phyloP scores from a whole-genome alignment of 2,113 vertebrate species.

The Poeciliopsis turrubarensis region DNA sequence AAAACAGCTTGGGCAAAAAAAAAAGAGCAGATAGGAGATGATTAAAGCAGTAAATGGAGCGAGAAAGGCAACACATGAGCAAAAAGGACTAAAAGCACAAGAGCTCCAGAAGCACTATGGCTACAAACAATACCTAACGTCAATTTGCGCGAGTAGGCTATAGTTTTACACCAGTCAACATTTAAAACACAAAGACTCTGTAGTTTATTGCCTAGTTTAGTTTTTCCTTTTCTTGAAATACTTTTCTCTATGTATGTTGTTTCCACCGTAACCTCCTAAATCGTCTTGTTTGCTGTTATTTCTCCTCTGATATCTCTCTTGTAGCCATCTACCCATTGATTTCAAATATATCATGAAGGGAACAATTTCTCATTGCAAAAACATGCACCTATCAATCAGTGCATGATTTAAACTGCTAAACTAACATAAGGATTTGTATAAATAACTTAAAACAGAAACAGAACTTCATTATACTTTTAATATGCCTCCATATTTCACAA shows the following conservation, averaged over 20 bases:
- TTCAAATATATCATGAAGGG: slow-evolving; percentile 51
- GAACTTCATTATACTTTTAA: too few relatives aligned
- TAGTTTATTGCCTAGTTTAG: background rate
- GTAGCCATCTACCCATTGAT: slow-evolving; percentile 64
- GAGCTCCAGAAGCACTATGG: background rate
- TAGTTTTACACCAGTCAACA: slow-evolving; percentile 11
- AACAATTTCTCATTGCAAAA: slow-evolving; percentile 34
- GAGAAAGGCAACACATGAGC: slow-evolving; percentile 1
- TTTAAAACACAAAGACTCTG: slow-evolving; percentile 20
- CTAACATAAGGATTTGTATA: slow-evolving; percentile 6
- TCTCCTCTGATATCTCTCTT: slow-evolving; percentile 46
- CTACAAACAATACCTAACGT: slow-evolving; percentile 13
- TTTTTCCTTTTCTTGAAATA: background rate
- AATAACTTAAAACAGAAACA: background rate
- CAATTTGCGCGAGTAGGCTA: slow-evolving; percentile 7
- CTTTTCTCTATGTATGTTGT: background rate
- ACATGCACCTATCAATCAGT: slow-evolving; percentile 23
- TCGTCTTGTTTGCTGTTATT: slow-evolving; percentile 53
- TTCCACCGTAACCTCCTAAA: slow-evolving; percentile 20
- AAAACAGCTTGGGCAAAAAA: slow-evolving; percentile 6
- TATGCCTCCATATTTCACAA: too few relatives aligned
- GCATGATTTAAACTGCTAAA: background rate
- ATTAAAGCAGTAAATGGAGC: slow-evolving; percentile 30
- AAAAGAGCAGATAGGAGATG: background rate
- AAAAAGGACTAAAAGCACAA: background rate